These are phyloP conservation scores for Bombyx huttoni DNA, from an alignment of 2,888 invertebrate species.

Conservation along the genomic window DNA sequence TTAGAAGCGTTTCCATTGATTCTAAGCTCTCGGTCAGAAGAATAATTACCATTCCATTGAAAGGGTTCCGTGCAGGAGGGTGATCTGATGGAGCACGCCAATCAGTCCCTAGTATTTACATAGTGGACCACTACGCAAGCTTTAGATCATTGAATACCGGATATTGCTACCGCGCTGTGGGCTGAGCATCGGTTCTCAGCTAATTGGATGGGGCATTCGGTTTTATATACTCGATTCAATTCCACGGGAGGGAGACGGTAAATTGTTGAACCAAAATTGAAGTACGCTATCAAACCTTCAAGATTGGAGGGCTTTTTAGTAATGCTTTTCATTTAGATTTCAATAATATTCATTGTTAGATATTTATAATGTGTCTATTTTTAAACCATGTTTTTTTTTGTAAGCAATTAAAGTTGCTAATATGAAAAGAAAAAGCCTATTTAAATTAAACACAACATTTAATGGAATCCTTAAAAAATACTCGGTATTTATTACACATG, in stretches of 20 bases:
- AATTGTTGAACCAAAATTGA: conserved; percentile 14
- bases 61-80: not conserved
- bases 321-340: too few species aligned
- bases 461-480: too few species aligned
- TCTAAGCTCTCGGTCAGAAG: conserved; percentile 7
- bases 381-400: too few species aligned
- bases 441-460: too few species aligned
- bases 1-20: not conserved
- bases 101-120: conserved; percentile 12
- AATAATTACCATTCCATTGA: conserved; percentile 8
- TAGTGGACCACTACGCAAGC: conserved; percentile 14
- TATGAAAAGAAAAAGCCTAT: too few species aligned
- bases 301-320: too few species aligned
- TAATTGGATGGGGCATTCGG: conserved; percentile 26
- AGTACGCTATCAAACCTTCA: conserved; percentile 7
- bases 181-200: conserved; percentile 17
- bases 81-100: conserved; percentile 10
- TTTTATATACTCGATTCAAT: conserved; percentile 19
- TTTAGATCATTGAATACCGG: conserved; percentile 29
- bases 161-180: conserved; percentile 27
- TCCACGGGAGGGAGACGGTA: conserved; percentile 16
- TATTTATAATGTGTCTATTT: too few species aligned
- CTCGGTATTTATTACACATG: too few species aligned
- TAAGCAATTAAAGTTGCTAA: too few species aligned
- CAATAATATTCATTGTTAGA: too few species aligned